Evolutionary conservation across 2,113 vertebrate species (phyloP), one percentile per base, ranked within the genome.

Genomic region (Platysteira castanea): DNA sequence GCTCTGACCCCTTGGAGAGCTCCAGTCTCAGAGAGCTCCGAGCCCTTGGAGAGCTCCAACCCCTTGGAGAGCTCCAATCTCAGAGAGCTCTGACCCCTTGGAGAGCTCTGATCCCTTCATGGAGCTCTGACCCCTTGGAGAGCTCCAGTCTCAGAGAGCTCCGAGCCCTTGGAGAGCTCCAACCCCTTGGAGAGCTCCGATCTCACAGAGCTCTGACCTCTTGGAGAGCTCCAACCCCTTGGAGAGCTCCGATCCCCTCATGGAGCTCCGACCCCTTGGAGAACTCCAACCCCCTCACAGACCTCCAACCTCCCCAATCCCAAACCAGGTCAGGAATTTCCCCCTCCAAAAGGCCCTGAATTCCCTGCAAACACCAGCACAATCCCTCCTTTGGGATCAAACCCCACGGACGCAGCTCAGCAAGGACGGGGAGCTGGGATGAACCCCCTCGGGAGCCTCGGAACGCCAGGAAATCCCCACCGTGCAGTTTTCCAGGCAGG

Each of bases 341-440:
- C 35, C 33, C 19, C 33, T 28, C 26, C 0, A 1, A 4, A 31
- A 27, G 37, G 31, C 53, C 12, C 53, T 1, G 23, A 15, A 24
- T n/a, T 21, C 16, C 74, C 64, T 4, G 64, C 5, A 23, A 54
- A 11, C 1, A 1, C 74, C 24, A 4, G 30, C 56, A n/a, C n/a
- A 5, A 8, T 7, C 47, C 64, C n/a, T 70, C 23, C 24, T 20
- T 15, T 0, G 11, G 56, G 28, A 47, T 13, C 3, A 7, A 39
- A 63, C 15, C 28, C 41, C 19, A 3, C 0, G 39, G 84, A 61
- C 3, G 10, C 0, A 0, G 74, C 73, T 33, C 28, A 5, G 84
- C 27, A 1, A 31, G 39, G 74, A 10, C 33, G 28, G 2, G 54
- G 28, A 54, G 64, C 28, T 4, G 19, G 53, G 33, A 47, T 24